Base-by-base conservation (phyloP, 2,888 invertebrate genomes). In the Chymomyza fuscimana region DNA sequence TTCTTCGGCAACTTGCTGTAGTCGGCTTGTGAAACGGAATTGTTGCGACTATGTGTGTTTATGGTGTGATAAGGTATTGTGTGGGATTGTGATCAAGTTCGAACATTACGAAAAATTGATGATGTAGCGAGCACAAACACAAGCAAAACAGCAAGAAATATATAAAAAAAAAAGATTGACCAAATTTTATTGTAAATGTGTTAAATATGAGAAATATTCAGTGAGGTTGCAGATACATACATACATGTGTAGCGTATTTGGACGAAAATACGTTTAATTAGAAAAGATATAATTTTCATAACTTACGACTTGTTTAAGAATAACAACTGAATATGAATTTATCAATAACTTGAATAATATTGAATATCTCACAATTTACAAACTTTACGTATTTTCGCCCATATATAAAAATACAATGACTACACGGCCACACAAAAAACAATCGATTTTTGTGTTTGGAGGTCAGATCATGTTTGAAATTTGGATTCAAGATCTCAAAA, bases 21-120 rank as follows among this genome's bases (percentile, higher is more conserved):
- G 91, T 94, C 94, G 78, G 94, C 94, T 88, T 94, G 93, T 5
- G 94, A 93, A 59, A 93, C 94, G 12, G 94, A 94, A 82, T 94
- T 94, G 51, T 94, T 94, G 63, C 94, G 93, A 78, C 93, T 94
- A 82, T 29, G 67, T 71, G 62, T 51, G 71, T 72, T 68, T 72
- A 22, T 54, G 36, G 70, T 66, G 66, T 69, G 46, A 66, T 65
- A 69, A 60, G 63, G 50, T 65, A 50, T 25, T 54, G 65, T 69
- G 51, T 52, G 58, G 52, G 52, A 9, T 16, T 59, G 69, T 65
- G 69, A 58, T 64, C 51, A 64, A 65, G 60, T 40, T 54, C 59
- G 67, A 40, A 72, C 63, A 74, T 73, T 32, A 32, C 32, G 68
- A 58, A 81, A 64, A 58, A 62, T 70, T 58, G 54, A 65, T 69